These are phyloP conservation scores for Molossus molossus DNA, from an alignment of 2,797 vertebrate species.

Conservation along the genomic window DNA sequence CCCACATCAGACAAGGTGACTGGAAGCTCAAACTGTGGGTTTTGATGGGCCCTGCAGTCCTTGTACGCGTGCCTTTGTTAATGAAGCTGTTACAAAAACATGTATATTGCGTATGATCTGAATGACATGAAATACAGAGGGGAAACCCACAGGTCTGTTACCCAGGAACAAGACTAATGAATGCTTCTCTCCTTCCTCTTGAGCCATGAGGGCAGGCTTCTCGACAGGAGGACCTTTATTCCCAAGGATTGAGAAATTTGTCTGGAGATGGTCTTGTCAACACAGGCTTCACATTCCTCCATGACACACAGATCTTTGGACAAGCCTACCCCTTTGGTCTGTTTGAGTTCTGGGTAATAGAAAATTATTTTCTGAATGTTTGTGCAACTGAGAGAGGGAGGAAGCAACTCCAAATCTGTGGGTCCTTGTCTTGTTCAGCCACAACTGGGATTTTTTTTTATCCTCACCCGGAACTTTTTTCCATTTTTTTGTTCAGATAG, in stretches of 20 bases:
- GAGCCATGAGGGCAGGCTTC: neutral
- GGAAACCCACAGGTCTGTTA: neutral
- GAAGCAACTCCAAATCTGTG: neutral
- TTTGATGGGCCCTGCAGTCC: neutral
- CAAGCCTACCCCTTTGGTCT: neutral
- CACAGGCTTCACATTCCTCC: neutral
- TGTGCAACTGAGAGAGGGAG: neutral
- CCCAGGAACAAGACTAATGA: neutral
- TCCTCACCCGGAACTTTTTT: too few relatives aligned
- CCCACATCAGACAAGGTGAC: neutral
- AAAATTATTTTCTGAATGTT: neutral
- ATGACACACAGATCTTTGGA: neutral
- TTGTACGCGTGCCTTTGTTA: neutral
- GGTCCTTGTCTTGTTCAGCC: neutral
- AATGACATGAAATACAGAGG: neutral
- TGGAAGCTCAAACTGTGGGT: neutral
- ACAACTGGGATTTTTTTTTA: neutral
- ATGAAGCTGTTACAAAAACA: neutral
- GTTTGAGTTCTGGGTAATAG: neutral
- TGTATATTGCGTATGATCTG: accelerated
- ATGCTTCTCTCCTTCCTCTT: neutral
- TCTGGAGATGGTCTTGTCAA: neutral
- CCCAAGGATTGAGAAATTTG: neutral
- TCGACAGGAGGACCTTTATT: neutral
- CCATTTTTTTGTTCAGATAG: too few relatives aligned